Base-by-base conservation (phyloP, 2,888 invertebrate genomes). In the Eupithecia pulchellata region DNA sequence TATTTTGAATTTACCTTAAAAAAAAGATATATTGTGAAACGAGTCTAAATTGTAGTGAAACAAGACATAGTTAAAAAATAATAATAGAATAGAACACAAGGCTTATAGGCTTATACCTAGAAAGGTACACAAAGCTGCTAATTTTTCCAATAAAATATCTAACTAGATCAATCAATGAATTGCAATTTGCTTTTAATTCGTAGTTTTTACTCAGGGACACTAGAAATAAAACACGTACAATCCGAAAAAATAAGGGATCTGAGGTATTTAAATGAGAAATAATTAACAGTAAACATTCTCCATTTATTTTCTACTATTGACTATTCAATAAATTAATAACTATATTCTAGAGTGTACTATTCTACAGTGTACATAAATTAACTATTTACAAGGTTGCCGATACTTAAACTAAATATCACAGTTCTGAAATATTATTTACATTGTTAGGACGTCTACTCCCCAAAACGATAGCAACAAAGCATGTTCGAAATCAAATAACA, bases 331-430 rank as follows among this genome's bases (percentile, higher is more conserved):
- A 77, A 81, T 80, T 73, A 77, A 57, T 60, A 52, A 34, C 47
- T 69, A 74, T 79, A 76, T 81, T 76, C 77, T 72, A 66, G 58
- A 32, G n/a, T n/a, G n/a, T n/a, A n/a, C n/a, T n/a, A n/a, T 20
- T 29, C 69, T 71, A 69, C 60, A 68, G 65, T 70, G 71, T 75
- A 76, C 68, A 75, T 78, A 78, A 67, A 62, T 79, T 77, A 78
- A 82, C 32, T 76, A 76, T 74, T 73, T 72, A 75, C 72, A 75
- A 71, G 58, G 66, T 77, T 62, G 69, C 34, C 70, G 27, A 62
- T 72, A 72, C 84, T 80, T 85, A 88, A 86, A 81, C 82, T 82
- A 88, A 88, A 84, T 90, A 90, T 90, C 90, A 90, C 90, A 90
- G 90, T 83, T 87, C 79, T 71, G 80, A 83, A 81, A 81, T 80